Percentiles rank a stretch among this genome's conserved stretches.
Conservation (phyloP, 2,797 vertebrate genomes). For the Malurus leucopterus region DNA sequence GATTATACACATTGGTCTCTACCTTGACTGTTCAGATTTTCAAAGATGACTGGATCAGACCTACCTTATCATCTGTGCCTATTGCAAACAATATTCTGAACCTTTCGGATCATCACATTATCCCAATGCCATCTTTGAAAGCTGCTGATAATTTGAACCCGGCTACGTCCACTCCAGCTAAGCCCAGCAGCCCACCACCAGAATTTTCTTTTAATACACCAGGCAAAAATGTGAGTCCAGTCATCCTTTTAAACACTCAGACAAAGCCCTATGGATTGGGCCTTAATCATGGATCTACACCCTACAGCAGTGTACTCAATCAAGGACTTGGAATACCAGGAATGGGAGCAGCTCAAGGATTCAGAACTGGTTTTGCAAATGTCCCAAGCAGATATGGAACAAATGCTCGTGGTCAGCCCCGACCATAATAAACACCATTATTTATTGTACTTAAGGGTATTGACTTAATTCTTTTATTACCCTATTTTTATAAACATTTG, state of each 20-base stretch:
- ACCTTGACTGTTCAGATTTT: slow-evolving; percentile 93
- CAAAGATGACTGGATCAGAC: slow-evolving; percentile 93
- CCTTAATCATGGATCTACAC: slow-evolving; percentile 75
- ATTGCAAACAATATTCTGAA: slow-evolving; percentile 76
- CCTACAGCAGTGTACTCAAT: slow-evolving; percentile 73
- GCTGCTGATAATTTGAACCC: slow-evolving; percentile 72
- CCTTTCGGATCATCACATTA: slow-evolving; percentile 76
- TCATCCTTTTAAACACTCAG: slow-evolving; percentile 80
- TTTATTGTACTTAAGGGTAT: slow-evolving; percentile 65
- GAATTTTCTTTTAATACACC: slow-evolving; percentile 94
- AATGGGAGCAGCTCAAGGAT: slow-evolving; percentile 76
- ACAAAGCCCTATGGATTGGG: slow-evolving; percentile 80
- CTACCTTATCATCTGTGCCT: slow-evolving; percentile 78
- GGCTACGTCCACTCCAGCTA: slow-evolving; percentile 89
- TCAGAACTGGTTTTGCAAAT: slow-evolving; percentile 82
- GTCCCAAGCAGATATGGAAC: slow-evolving; percentile 77
- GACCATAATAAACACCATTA: slow-evolving; percentile 75
- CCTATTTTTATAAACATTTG: slow-evolving; percentile 58
- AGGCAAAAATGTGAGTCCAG: slow-evolving; percentile 81
- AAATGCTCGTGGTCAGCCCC: slow-evolving; percentile 75
- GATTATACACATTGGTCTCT: slow-evolving; percentile 87
- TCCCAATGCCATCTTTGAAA: slow-evolving; percentile 68
- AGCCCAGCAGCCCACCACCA: slow-evolving; percentile 86
- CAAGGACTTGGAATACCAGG: slow-evolving; percentile 75
- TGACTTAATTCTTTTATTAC: slow-evolving; percentile 65